These are phyloP conservation scores for Anaspis maculata DNA, from an alignment of 2,888 invertebrate species.

Conservation along the genomic window DNA sequence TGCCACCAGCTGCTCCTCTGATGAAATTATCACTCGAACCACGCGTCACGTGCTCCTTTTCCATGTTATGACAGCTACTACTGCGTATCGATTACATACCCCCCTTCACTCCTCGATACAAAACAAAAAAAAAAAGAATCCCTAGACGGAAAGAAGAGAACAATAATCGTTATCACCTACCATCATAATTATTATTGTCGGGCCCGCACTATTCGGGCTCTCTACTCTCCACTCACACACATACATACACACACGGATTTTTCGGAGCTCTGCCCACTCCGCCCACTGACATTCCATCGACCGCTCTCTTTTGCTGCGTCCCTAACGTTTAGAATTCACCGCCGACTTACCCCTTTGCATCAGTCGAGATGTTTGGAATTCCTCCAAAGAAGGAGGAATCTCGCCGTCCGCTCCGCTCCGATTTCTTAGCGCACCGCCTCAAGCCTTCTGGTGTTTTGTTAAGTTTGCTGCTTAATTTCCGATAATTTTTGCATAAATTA, in stretches of 20 bases:
- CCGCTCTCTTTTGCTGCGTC: slow-evolving; percentile 21
- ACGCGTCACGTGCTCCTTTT: slow-evolving; percentile 22
- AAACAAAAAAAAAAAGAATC: too few relatives aligned
- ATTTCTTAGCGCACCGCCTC: slow-evolving; percentile 12
- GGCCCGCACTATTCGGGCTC: too few relatives aligned
- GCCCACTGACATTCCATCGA: slow-evolving; percentile 13
- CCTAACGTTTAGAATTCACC: slow-evolving; percentile 37
- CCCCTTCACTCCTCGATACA: neutral
- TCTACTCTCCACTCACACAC: too few relatives aligned
- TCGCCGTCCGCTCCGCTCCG: slow-evolving; percentile 5
- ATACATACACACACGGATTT: too few relatives aligned
- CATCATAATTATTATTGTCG: too few relatives aligned
- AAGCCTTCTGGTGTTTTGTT: slow-evolving; percentile 32
- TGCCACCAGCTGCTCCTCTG: slow-evolving; percentile 18
- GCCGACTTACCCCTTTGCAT: slow-evolving; percentile 41
- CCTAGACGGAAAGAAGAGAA: too few relatives aligned
- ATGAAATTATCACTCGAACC: slow-evolving; percentile 15
- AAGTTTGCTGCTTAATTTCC: slow-evolving; percentile 34
- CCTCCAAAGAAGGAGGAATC: slow-evolving; percentile 11
- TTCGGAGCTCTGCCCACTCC: too few relatives aligned
- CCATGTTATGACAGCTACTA: slow-evolving; percentile 1
- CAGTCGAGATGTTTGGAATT: slow-evolving; percentile 28
- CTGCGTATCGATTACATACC: slow-evolving; percentile 4
- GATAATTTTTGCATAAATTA: slow-evolving; percentile 40
- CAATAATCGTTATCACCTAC: too few relatives aligned